Evolutionary conservation across 2,888 invertebrate genomes (phyloP).

Genomic region (Abrostola tripartita): DNA sequence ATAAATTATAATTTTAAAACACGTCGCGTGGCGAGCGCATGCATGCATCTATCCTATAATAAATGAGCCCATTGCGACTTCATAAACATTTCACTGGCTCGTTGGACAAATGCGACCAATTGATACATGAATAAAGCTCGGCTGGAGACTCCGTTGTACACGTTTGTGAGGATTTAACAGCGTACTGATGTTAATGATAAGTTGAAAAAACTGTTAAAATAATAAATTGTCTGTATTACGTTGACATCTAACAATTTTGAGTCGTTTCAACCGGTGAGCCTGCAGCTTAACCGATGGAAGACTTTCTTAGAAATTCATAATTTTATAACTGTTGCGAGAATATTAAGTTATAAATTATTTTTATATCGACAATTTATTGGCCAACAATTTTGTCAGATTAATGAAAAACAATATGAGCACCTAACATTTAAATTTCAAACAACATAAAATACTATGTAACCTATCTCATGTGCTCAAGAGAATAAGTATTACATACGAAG

Average conservation of each 20-base stretch:
- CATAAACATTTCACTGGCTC: conserved; percentile 63
- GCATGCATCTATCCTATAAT: conserved; percentile 63
- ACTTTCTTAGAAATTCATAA: too few species aligned
- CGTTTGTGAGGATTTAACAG: conserved; percentile 24
- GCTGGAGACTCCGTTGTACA: conserved; percentile 40
- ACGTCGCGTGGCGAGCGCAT: conserved; percentile 66
- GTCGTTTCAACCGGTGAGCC: neutral
- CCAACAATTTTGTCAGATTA: too few species aligned
- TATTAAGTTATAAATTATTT: too few species aligned
- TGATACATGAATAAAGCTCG: conserved; percentile 53
- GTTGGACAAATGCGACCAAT: conserved; percentile 49
- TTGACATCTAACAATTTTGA: conserved; percentile 20
- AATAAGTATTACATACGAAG: conserved; percentile 24
- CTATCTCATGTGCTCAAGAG: conserved; percentile 29
- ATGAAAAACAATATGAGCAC: too few species aligned
- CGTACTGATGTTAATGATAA: conserved; percentile 19
- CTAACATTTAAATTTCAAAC: neutral
- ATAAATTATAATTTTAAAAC: conserved; percentile 86
- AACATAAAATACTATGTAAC: conserved; percentile 30
- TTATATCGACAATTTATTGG: too few species aligned
- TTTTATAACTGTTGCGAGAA: too few species aligned
- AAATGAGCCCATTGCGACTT: conserved; percentile 64
- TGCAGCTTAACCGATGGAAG: neutral
- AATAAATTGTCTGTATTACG: conserved; percentile 24
- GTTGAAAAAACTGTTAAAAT: conserved; percentile 38